Evolutionary conservation across 2,797 vertebrate genomes (phyloP).

Genomic region (Poeciliopsis turneri): DNA sequence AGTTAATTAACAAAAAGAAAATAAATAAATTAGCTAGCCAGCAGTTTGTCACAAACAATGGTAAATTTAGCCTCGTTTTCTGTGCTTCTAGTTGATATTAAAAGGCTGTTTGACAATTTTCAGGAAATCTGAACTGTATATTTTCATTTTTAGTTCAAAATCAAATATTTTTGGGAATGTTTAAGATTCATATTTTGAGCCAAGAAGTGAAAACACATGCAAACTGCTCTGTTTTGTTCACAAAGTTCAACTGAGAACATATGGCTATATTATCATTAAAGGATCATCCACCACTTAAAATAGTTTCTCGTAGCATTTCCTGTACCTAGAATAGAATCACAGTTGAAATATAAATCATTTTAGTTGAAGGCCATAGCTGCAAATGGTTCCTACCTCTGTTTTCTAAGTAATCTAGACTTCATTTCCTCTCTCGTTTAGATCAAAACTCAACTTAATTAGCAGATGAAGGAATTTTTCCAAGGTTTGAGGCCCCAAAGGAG

Average conservation of each 20-base stretch:
- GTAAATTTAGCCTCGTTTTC: background rate
- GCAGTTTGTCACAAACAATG: background rate
- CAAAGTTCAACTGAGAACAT: background rate
- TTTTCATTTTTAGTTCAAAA: background rate
- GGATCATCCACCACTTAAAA: background rate
- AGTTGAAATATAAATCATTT: background rate
- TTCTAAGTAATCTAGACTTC: background rate
- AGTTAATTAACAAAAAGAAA: no score
- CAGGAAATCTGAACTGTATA: background rate
- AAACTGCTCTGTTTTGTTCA: background rate
- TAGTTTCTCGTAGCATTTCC: background rate
- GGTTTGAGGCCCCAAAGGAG: constrained; percentile 31
- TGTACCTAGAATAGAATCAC: background rate
- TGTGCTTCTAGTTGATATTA: background rate
- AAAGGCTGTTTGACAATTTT: background rate
- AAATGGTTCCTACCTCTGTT: background rate
- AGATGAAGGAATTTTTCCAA: constrained; percentile 45
- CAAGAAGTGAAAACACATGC: background rate
- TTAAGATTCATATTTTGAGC: background rate
- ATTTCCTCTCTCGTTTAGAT: constrained; percentile 22
- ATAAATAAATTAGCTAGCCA: background rate
- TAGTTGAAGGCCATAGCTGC: background rate
- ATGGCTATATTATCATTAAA: background rate
- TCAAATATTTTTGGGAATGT: background rate
- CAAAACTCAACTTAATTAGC: constrained; percentile 63